Percentiles rank a stretch among this genome's conserved stretches.
Conservation (phyloP, 2,113 vertebrate species). For the Salminus brasiliensis region DNA sequence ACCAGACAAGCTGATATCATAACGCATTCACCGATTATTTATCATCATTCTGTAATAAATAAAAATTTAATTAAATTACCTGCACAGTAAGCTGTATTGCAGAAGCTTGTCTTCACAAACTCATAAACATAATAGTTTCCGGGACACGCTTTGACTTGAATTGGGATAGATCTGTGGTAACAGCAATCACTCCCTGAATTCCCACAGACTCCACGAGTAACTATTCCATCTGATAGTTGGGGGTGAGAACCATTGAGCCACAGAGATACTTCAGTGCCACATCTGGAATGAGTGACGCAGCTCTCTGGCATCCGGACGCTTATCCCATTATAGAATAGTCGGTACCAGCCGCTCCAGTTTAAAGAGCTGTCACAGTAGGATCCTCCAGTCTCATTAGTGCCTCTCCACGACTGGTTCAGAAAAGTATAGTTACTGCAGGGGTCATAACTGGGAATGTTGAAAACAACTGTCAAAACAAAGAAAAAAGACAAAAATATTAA, state of each 20-base stretch:
- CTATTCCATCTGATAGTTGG: not conserved
- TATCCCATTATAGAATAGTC: not conserved
- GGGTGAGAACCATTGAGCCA: conserved; percentile 19
- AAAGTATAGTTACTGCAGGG: not conserved
- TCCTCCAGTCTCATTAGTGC: not conserved
- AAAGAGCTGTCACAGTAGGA: not conserved
- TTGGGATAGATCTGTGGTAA: not conserved
- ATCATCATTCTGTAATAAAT: too few species aligned
- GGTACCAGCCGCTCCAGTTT: not conserved
- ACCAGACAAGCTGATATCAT: too few species aligned
- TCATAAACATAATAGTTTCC: conserved; percentile 30
- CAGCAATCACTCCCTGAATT: not conserved
- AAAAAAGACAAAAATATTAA: too few species aligned
- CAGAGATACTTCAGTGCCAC: conserved; percentile 15
- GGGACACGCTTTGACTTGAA: not conserved
- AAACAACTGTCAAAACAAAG: not conserved
- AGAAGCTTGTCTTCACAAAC: not conserved
- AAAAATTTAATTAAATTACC: conserved; percentile 16
- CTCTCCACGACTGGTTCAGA: conserved; percentile 9
- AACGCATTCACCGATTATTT: too few species aligned
- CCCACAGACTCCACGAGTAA: not conserved
- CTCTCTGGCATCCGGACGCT: conserved; percentile 33
- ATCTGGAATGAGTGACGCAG: conserved; percentile 13
- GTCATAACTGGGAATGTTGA: not conserved
- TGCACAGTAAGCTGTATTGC: conserved; percentile 33